Percentiles rank a stretch among this genome's conserved stretches.
Conservation (phyloP, 2,113 vertebrate genomes). For the Heterotis niloticus region DNA sequence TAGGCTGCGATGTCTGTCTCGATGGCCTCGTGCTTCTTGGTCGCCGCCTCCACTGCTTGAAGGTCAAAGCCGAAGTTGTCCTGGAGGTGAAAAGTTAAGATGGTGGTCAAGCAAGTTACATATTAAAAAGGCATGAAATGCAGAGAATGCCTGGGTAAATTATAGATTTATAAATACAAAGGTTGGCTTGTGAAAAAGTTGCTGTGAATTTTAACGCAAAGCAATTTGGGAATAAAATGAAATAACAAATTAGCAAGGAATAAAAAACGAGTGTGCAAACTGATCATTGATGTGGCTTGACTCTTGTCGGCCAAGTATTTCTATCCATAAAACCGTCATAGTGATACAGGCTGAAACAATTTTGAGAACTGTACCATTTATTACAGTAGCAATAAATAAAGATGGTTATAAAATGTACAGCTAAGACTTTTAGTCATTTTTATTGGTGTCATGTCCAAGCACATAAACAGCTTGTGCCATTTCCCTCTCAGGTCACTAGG, state of each 20-base stretch:
- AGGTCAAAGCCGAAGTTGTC: slow-evolving; percentile 98
- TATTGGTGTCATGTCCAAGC: neutral
- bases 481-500: neutral
- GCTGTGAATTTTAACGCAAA: too few species aligned
- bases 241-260: too few species aligned
- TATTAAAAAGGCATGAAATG: too few species aligned
- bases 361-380: neutral
- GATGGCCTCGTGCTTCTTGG: slow-evolving; percentile 93
- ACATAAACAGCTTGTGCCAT: neutral
- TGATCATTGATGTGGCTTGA: too few species aligned
- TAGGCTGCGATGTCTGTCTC: slow-evolving; percentile 93
- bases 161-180: neutral
- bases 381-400: neutral
- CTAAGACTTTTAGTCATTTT: neutral
- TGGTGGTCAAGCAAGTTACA: neutral
- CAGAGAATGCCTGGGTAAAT: neutral
- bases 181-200: too few species aligned
- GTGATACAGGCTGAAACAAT: neutral
- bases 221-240: too few species aligned
- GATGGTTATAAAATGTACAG: neutral
- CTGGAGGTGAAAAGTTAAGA: slow-evolving; percentile 47
- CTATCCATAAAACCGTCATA: neutral
- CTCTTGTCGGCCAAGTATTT: neutral
- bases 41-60: slow-evolving; percentile 92
- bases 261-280: too few species aligned